Evolutionary conservation across 2,888 invertebrate genomes (phyloP).

Genomic region (Hemaris fuciformis): DNA sequence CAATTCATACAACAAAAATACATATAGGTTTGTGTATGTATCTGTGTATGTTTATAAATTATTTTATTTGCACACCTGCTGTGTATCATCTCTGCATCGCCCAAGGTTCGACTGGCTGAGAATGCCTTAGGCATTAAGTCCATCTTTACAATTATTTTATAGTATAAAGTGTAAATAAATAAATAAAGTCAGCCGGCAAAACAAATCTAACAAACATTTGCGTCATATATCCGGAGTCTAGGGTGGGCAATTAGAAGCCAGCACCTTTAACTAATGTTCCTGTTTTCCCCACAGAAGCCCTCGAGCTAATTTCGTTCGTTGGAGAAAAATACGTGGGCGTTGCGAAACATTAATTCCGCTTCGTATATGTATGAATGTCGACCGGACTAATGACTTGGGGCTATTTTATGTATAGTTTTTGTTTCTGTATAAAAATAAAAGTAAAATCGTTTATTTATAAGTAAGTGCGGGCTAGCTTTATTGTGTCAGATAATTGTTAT

Average conservation of each 20-base stretch:
- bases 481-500: too few relatives aligned
- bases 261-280: conserved; percentile 56
- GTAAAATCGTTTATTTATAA: not conserved
- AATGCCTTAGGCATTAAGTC: too few relatives aligned
- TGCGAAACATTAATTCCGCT: not conserved
- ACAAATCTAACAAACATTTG: conserved; percentile 1
- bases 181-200: not conserved
- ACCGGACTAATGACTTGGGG: not conserved
- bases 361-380: not conserved
- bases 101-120: too few relatives aligned
- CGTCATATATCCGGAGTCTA: conserved; percentile 37
- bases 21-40: too few relatives aligned
- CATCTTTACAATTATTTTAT: too few relatives aligned
- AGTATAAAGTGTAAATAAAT: too few relatives aligned
- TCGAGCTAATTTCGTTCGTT: conserved; percentile 6
- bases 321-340: conserved; percentile 12
- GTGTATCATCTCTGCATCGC: too few relatives aligned
- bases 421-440: not conserved
- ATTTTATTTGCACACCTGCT: too few relatives aligned
- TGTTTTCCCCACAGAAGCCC: conserved; percentile 43
- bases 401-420: not conserved
- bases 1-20: too few relatives aligned
- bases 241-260: conserved; percentile 53
- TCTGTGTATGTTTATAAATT: too few relatives aligned
- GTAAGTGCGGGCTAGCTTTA: not conserved